Conservation (phyloP, 2,113 vertebrate species). For the Mus musculus region GRCm39 chr16:87021001-87021500, state of each 20-base stretch:
- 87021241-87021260: too few species aligned
- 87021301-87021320: not conserved
- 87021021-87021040: not conserved
- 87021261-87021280: not conserved
- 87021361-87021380: not conserved
- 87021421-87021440: not conserved
- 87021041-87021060: not conserved
- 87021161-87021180: not conserved
- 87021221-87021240: not conserved
- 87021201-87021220: not conserved
- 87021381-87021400: not conserved
- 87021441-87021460: not conserved
- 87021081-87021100: not conserved
- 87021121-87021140: not conserved
- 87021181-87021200: rapidly evolving
- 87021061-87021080: not conserved
- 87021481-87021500: too few species aligned
- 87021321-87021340: not conserved
- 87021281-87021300: not conserved
- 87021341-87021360: not conserved
- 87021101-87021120: not conserved
- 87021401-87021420: not conserved
- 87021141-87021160: too few species aligned
- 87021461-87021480: not conserved
- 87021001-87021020: not conserved